Conservation (phyloP, 1,140 invertebrate species). For the Teleogryllus occipitalis region DNA sequence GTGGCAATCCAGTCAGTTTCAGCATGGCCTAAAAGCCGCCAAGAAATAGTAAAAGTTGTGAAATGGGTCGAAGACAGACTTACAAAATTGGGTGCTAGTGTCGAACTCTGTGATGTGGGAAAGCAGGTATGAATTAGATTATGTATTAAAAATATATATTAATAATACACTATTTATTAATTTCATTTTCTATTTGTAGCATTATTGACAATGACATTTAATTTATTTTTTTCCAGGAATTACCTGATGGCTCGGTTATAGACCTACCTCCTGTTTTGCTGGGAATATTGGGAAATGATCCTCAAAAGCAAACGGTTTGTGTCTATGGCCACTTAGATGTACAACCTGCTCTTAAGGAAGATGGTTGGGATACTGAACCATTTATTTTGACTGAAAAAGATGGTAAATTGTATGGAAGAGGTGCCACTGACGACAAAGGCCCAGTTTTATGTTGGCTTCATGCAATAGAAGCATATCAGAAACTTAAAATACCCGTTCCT, state of each 20-base stretch:
- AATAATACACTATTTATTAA: background rate
- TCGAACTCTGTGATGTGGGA: conserved; percentile 74
- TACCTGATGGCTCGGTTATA: conserved; percentile 63
- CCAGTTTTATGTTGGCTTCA: conserved; percentile 90
- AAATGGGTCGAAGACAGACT: conserved; percentile 69
- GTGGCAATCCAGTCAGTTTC: conserved; percentile 95
- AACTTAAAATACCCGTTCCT: conserved; percentile 62
- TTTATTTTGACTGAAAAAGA: conserved; percentile 82
- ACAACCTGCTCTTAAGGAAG: conserved; percentile 82
- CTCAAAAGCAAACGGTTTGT: conserved; percentile 81
- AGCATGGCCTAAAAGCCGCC: conserved; percentile 71
- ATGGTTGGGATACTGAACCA: conserved; percentile 95
- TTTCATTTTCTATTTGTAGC: background rate
- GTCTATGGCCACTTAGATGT: conserved; percentile 98
- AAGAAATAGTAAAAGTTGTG: conserved; percentile 67
- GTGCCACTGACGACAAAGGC: conserved; percentile 91
- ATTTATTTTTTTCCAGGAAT: conserved; percentile 36
- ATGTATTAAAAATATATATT: background rate
- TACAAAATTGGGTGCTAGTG: conserved; percentile 62
- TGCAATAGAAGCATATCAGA: conserved; percentile 82
- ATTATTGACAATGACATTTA: background rate
- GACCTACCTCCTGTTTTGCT: conserved; percentile 82
- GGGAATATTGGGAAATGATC: conserved; percentile 75
- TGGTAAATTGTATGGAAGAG: conserved; percentile 87
- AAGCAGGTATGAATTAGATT: conserved; percentile 42